Evolutionary conservation across 2,888 invertebrate genomes (phyloP).

Genomic region (Leucophenga maculata): DNA sequence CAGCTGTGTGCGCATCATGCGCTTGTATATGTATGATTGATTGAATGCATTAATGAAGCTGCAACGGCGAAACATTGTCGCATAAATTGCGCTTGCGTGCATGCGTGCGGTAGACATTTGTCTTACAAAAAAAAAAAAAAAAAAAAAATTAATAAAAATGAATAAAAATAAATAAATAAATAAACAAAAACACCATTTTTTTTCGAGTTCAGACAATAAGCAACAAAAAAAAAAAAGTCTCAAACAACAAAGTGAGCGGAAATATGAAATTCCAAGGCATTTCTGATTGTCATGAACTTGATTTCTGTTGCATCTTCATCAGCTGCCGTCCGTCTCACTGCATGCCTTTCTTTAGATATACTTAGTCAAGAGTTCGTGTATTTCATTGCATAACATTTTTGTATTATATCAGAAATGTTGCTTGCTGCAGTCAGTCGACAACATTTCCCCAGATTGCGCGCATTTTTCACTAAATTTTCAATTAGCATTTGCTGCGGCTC

Average conservation of each 20-base stretch:
- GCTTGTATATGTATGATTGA: slow-evolving; percentile 13
- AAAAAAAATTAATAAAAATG: background rate
- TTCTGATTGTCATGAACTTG: slow-evolving; percentile 11
- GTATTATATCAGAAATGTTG: no score
- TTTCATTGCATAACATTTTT: background rate
- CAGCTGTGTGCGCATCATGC: background rate
- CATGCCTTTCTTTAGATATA: no score
- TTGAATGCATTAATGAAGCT: slow-evolving; percentile 18
- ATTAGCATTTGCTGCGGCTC: no score
- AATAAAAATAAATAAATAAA: no score
- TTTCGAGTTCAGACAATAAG: no score
- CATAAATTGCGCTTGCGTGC: slow-evolving; percentile 9
- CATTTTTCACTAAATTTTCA: no score
- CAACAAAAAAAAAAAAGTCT: no score
- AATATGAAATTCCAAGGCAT: slow-evolving; percentile 7
- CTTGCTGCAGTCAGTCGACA: no score
- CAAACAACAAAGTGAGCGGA: background rate
- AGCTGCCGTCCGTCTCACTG: no score
- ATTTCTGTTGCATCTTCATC: background rate
- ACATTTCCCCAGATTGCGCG: no score
- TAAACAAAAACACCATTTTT: no score
- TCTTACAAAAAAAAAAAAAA: background rate
- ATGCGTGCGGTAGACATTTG: background rate
- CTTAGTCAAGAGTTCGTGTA: no score
- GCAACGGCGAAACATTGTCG: slow-evolving; percentile 11